Evolutionary conservation across 1,140 invertebrate species (phyloP), one percentile per base, ranked within the genome.

Genomic region (Bombus pyrosoma): DNA sequence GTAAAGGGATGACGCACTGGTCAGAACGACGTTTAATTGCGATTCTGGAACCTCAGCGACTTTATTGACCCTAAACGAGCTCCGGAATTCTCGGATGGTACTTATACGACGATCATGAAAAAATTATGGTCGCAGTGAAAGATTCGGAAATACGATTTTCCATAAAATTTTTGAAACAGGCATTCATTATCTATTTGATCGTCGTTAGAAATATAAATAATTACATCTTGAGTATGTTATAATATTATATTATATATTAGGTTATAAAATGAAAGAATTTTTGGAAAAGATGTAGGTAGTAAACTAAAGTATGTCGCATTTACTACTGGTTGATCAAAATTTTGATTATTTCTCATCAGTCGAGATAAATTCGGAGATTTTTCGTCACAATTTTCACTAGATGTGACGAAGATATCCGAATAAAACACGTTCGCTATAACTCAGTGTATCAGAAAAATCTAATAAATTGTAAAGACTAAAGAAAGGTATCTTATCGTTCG

Each of bases 11-110:
- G 79, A 83, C 78, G 68, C 78, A 53, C 75, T 88, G 73, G 87
- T 86, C 84, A 81, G 83, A 75, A 87, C 71, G 69, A 59, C 73
- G 64, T 78, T 84, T 84, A 89, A 85, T 81, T 88, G 39, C 81
- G 57, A 90, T 86, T 76, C 71, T 81, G 76, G 76, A 88, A 84
- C 88, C 83, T 83, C 81, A 39, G 72, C 71, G 82, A 83, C 80
- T 90, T 90, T 90, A 90, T 90, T 78, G 89, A 86, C 37, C 79
- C 66, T 91, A 90, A 91, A 90, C 72, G 69, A 82, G 64, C 71
- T 62, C 59, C 22, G 41, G 72, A 57, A 64, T 85, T 69, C 39
- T 57, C 18, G 28, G 25, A 41, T 71, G 25, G n/a, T 64, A 53
- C 47, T 18, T 53, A 53, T 71, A 72, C 76, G 43, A 39, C 41